Percentiles rank a stretch among this genome's conserved stretches.
Evolutionary conservation across 1,140 invertebrate species (phyloP).

Genomic region (Zaprionus camerounensis): DNA sequence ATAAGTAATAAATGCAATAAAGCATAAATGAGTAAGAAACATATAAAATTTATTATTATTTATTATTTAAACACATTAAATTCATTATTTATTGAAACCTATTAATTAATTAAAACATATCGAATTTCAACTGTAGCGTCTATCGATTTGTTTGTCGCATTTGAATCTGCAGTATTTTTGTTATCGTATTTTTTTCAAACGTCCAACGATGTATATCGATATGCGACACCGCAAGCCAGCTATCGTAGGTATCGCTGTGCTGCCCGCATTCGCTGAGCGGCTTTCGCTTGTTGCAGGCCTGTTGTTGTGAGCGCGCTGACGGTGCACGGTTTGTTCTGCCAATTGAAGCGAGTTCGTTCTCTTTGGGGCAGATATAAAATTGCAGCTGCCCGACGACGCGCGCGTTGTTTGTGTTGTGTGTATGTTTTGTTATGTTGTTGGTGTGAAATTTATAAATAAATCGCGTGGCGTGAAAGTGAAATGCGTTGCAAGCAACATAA

Average conservation of each 20-base stretch:
- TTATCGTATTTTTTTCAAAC: neutral
- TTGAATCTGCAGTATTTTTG: neutral
- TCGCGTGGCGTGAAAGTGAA: slow-evolving; percentile 74
- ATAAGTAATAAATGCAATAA: too few species aligned
- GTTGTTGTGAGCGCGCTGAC: slow-evolving; percentile 42
- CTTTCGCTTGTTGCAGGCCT: slow-evolving; percentile 75
- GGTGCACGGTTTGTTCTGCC: slow-evolving; percentile 21
- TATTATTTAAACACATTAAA: neutral
- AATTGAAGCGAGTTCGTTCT: slow-evolving; percentile 36
- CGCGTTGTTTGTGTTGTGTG: slow-evolving; percentile 32
- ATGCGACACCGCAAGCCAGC: slow-evolving; percentile 5
- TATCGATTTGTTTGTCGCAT: neutral
- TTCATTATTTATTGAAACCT: neutral
- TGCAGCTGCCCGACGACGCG: slow-evolving; percentile 65
- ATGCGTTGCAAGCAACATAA: slow-evolving; percentile 60
- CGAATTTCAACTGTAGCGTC: neutral
- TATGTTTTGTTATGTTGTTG: slow-evolving; percentile 29
- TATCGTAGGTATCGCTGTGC: neutral
- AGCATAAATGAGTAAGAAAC: neutral
- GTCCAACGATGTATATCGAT: slow-evolving; percentile 24
- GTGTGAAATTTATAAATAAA: slow-evolving; percentile 57
- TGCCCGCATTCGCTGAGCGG: slow-evolving; percentile 69
- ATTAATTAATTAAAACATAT: neutral
- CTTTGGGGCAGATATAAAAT: slow-evolving; percentile 55
- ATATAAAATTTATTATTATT: too few species aligned